Evolutionary conservation across 1,140 invertebrate species (phyloP).

Genomic region (Latrodectus geometricus): DNA sequence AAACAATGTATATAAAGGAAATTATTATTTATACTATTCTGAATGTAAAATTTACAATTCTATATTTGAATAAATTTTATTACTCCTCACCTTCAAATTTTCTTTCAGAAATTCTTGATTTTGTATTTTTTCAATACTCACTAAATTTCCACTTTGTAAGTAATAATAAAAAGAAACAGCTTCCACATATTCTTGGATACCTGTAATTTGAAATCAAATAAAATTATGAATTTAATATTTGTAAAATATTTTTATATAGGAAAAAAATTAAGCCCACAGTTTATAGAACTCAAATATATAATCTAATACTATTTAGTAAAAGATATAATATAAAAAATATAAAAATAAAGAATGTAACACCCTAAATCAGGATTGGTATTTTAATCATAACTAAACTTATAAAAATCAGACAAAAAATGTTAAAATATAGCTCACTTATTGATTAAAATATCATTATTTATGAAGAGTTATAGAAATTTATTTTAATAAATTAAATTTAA

Average conservation of each 20-base stretch:
- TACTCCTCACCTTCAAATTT: not conserved
- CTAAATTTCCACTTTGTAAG: conserved; percentile 70
- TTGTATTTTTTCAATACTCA: conserved; percentile 72
- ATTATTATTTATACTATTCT: too few relatives aligned
- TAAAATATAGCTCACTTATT: too few relatives aligned
- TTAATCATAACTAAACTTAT: too few relatives aligned
- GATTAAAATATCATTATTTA: too few relatives aligned
- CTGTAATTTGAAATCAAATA: conserved; percentile 70
- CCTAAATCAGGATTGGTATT: too few relatives aligned
- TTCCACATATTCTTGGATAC: conserved; percentile 90
- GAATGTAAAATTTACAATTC: not conserved
- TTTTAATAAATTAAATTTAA: too few relatives aligned
- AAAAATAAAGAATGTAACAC: too few relatives aligned
- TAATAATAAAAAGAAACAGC: conserved; percentile 83
- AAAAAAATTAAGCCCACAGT: not conserved
- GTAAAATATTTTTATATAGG: not conserved
- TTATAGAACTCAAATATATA: conserved; percentile 27
- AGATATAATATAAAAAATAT: too few relatives aligned
- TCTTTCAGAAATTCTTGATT: conserved; percentile 34
- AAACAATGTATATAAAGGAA: too few relatives aligned
- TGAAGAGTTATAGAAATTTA: too few relatives aligned
- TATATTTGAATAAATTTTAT: not conserved
- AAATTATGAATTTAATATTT: too few relatives aligned
- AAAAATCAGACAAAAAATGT: too few relatives aligned
- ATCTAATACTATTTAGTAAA: conserved; percentile 27